These are phyloP conservation scores for Hymenochirus boettgeri DNA, from an alignment of 2,113 vertebrate genomes.

Conservation along the genomic window DNA sequence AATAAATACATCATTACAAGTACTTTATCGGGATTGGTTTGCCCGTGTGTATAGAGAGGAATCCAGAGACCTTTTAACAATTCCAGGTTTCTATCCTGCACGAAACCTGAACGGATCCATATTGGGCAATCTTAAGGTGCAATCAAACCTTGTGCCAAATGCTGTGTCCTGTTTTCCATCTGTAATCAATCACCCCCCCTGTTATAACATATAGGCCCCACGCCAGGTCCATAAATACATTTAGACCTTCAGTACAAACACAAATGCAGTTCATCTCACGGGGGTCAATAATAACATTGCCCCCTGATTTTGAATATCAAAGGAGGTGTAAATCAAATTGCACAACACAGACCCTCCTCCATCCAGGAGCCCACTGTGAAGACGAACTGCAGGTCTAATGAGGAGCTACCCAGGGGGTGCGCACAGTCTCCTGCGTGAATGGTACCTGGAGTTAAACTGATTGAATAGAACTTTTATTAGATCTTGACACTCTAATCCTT, in stretches of 20 bases:
- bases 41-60: too few species aligned
- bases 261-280: slow-evolving; percentile 1
- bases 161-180: not conserved
- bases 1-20: too few species aligned
- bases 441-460: slow-evolving; percentile 49
- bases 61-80: too few species aligned
- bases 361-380: slow-evolving; percentile 16
- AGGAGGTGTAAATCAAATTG: slow-evolving; percentile 13
- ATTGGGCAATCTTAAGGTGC: too few species aligned
- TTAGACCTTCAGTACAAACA: not conserved
- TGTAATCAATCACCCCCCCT: too few species aligned
- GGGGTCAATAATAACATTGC: not conserved
- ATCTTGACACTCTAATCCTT: slow-evolving; percentile 51
- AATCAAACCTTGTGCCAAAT: too few species aligned
- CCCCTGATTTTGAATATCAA: slow-evolving; percentile 22
- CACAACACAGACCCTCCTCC: slow-evolving; percentile 6
- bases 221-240: slow-evolving; percentile 1
- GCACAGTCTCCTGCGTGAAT: slow-evolving; percentile 10
- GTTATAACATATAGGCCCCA: not conserved
- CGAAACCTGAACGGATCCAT: too few species aligned
- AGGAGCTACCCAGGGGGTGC: slow-evolving; percentile 7
- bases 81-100: too few species aligned
- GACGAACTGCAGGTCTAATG: slow-evolving; percentile 24
- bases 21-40: too few species aligned
- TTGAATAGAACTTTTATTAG: slow-evolving; percentile 49